Percentiles rank a stretch among this genome's conserved stretches.
Evolutionary conservation across 2,888 invertebrate genomes (phyloP).

Genomic region (Rhopalosiphum nymphaeae): DNA sequence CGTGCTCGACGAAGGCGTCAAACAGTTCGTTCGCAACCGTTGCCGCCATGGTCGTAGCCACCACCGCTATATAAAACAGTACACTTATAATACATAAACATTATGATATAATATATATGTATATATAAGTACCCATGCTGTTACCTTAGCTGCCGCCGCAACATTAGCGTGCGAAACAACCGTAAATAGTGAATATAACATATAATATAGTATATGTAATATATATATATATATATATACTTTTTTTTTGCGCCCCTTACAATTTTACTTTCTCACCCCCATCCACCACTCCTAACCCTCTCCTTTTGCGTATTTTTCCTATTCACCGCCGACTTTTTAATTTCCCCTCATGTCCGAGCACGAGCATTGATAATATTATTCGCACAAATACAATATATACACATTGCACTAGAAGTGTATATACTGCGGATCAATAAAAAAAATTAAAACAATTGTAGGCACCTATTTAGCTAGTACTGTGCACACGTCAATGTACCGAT

Average conservation of each 20-base stretch:
- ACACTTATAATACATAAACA: slow-evolving; percentile 2
- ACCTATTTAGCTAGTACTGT: not conserved
- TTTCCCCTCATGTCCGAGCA: slow-evolving; percentile 49
- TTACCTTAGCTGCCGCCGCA: slow-evolving; percentile 15
- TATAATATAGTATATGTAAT: too few species aligned
- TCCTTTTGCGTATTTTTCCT: not conserved
- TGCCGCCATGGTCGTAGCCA: not conserved
- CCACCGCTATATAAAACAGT: not conserved
- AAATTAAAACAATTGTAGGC: not conserved
- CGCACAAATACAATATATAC: not conserved
- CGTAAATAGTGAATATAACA: slow-evolving; percentile 22
- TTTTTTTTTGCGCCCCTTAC: slow-evolving; percentile 22
- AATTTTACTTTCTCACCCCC: not conserved
- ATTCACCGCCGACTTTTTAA: slow-evolving; percentile 35
- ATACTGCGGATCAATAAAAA: slow-evolving; percentile 48
- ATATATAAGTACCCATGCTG: not conserved
- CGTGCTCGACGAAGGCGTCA: slow-evolving; percentile 53
- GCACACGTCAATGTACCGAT: not conserved
- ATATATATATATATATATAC: not conserved
- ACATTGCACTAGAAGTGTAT: not conserved
- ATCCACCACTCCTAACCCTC: not conserved
- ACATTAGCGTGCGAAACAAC: slow-evolving; percentile 46
- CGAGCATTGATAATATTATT: slow-evolving; percentile 60
- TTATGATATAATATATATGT: not conserved
- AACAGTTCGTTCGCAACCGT: slow-evolving; percentile 39